Evolutionary conservation across 2,888 invertebrate genomes (phyloP), one percentile per base, ranked within the genome.

Genomic region (Icerya purchasi): DNA sequence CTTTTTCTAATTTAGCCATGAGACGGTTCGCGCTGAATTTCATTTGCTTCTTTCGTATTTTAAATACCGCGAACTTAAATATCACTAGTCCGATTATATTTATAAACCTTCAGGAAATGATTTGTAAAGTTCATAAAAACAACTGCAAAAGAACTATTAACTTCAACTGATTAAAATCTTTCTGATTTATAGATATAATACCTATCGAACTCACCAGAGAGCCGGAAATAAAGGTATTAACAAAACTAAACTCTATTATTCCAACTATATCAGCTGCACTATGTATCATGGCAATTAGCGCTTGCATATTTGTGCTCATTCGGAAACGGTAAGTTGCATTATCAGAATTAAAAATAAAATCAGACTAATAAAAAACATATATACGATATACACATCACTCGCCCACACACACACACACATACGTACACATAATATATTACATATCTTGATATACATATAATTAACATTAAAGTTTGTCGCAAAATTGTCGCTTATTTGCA

Each of bases 241-340:
- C 56, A 3, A 58, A 61, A 22, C 23, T 63, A 50, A 61, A 63
- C 14, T 61, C 59, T 22, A 58, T 61, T 23, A 60, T 63, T 49
- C 63, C 63, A 2, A 58, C 55, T 1, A 58, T 54, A 3, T 63
- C 63, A 1, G 61, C 60, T 20, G 54, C 61, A 10, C 52, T 63
- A 18, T 63, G 63, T 22, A 22, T 63, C n/a, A 20, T 59, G 10
- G 61, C 63, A 20, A 61, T 63, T 56, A 58, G 61, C 10, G 24
- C 57, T 1, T 63, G 63, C 58, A 58, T 61, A 21, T 60, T 60
- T 50, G 59, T 63, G 20, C 56, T 63, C 1, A 52, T 63, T 20
- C 60, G 58, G 51, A 60, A 60, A 50, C 60, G 61, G 63, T 63
- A 56, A 61, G 14, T 14, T 36, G 36, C 5, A 8, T 8, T 8